Evolutionary conservation across 2,797 vertebrate genomes (phyloP).

Genomic region (Sebastes cheni): DNA sequence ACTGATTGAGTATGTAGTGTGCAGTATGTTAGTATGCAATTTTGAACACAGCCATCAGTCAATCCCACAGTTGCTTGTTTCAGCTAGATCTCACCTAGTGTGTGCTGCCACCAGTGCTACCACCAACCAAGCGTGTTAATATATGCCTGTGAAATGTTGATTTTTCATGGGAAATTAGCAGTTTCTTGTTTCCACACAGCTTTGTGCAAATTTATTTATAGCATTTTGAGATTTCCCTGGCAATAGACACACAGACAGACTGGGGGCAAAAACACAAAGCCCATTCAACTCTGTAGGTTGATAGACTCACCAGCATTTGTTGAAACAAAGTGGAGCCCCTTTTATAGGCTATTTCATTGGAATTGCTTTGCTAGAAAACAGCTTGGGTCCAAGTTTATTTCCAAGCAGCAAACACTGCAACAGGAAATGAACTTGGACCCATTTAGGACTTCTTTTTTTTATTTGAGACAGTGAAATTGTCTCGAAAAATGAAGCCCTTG

Average conservation of each 20-base stretch:
- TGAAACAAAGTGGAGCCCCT: conserved; percentile 25
- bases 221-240: not conserved
- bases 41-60: not conserved
- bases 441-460: not conserved
- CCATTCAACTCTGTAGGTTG: not conserved
- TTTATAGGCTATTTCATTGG: conserved; percentile 18
- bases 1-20: not conserved
- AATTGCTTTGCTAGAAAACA: conserved; percentile 31
- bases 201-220: not conserved
- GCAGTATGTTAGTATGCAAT: not conserved
- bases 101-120: not conserved
- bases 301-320: conserved; percentile 26
- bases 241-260: not conserved
- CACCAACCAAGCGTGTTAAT: not conserved
- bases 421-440: not conserved
- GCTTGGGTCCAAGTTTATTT: conserved; percentile 15
- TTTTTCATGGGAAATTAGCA: not conserved
- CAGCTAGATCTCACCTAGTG: not conserved
- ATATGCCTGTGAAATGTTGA: not conserved
- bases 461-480: not conserved
- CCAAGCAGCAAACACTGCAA: not conserved
- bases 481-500: not conserved
- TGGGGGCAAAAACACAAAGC: not conserved
- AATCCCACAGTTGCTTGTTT: not conserved
- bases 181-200: not conserved